Evolutionary conservation across 1,140 invertebrate genomes (phyloP).

Genomic region (Dolichoris vasculosae): DNA sequence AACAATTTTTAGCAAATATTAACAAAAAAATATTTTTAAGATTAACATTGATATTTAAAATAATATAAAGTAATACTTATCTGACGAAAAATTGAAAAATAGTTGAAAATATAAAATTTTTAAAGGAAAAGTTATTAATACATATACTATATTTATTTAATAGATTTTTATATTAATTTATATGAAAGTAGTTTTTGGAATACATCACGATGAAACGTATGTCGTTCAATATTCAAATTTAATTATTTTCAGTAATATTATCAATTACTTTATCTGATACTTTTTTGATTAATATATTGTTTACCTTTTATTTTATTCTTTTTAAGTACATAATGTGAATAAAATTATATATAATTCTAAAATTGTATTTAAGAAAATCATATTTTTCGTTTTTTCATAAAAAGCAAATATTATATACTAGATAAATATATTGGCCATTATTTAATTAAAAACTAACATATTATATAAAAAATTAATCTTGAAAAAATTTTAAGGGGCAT

Average conservation of each 20-base stretch:
- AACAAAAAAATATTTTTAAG: too few species aligned
- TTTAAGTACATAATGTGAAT: conserved; percentile 37
- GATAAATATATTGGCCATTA: neutral
- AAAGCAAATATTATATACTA: neutral
- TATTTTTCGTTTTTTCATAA: neutral
- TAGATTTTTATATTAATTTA: too few species aligned
- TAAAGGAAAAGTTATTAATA: too few species aligned
- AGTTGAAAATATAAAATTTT: too few species aligned
- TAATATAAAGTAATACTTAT: neutral
- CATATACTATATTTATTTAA: too few species aligned
- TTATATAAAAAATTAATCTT: neutral
- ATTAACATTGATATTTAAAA: too few species aligned
- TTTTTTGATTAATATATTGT: neutral
- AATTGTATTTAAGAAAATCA: conserved; percentile 5
- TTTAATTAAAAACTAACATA: neutral
- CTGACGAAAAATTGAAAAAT: neutral
- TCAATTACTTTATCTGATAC: neutral
- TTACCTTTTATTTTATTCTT: neutral
- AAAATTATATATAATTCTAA: conserved; percentile 26
- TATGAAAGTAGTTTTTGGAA: neutral
- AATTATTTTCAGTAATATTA: neutral
- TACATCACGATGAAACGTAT: neutral
- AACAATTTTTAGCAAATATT: too few species aligned
- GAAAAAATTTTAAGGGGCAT: too few species aligned
- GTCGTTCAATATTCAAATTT: neutral